Percentiles rank a stretch among this genome's conserved stretches.
phyloP scores from a whole-genome alignment of 1,140 invertebrate genomes.

The Charaxes varanes region DNA sequence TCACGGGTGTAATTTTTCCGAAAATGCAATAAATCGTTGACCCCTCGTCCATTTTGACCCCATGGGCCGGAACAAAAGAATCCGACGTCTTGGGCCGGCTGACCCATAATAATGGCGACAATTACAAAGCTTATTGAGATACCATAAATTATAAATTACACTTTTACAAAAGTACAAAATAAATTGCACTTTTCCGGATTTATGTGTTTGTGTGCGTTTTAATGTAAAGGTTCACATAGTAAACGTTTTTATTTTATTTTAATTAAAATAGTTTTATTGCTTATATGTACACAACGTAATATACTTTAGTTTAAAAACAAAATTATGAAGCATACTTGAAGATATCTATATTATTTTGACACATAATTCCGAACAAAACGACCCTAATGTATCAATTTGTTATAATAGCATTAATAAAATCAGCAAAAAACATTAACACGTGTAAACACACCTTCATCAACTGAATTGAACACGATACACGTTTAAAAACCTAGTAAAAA shows the following conservation, averaged over 20 bases:
- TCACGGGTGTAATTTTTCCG: constrained; percentile 47
- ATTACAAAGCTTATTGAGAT: constrained; percentile 59
- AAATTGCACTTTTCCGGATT: constrained; percentile 4
- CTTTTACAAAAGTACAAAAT: constrained; percentile 27
- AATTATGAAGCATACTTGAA: no score
- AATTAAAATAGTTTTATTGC: no score
- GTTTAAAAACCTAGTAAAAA: constrained; percentile 54
- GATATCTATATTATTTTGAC: no score
- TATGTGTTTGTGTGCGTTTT: no score
- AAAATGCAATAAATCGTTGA: constrained; percentile 61
- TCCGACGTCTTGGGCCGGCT: constrained; percentile 51
- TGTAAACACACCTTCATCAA: constrained; percentile 59
- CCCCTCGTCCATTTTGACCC: constrained; percentile 67
- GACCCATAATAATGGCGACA: constrained; percentile 62
- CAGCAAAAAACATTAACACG: constrained; percentile 40
- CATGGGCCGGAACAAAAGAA: constrained; percentile 30
- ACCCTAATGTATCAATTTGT: background rate
- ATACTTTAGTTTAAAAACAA: no score
- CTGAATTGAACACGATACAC: constrained; percentile 40
- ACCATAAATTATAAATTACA: constrained; percentile 65
- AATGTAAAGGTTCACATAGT: no score
- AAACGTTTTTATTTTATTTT: no score
- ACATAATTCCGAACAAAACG: background rate
- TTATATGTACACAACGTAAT: no score
- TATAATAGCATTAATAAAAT: constrained; percentile 13